A percentile compares a stretch with the other conserved stretches of the same genome.
Evolutionary conservation across 2,888 invertebrate species (phyloP).

Genomic region (Plemyria rubiginata): DNA sequence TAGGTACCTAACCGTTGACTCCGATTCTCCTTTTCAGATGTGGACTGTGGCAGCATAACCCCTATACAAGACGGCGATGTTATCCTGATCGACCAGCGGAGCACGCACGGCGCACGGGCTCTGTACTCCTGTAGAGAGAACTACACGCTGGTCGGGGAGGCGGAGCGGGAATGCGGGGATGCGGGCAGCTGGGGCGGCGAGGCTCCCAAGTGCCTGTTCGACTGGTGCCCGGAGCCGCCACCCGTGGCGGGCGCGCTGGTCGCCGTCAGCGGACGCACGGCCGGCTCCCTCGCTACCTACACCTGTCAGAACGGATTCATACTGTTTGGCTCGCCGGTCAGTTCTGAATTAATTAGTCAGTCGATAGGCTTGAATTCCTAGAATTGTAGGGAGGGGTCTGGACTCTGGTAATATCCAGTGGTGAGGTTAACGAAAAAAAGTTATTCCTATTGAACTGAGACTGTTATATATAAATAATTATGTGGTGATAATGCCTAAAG

Average conservation of each 20-base stretch:
- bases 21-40: conserved; percentile 83
- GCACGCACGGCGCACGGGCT: conserved; percentile 91
- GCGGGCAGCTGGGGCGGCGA: conserved; percentile 91
- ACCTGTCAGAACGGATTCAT: conserved; percentile 93
- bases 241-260: conserved; percentile 91
- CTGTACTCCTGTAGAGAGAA: conserved; percentile 92
- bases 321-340: conserved; percentile 91
- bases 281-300: conserved; percentile 92
- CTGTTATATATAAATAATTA: too few relatives aligned
- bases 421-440: too few relatives aligned
- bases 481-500: too few relatives aligned
- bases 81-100: conserved; percentile 87
- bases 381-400: too few relatives aligned
- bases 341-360: too few relatives aligned
- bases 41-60: conserved; percentile 90
- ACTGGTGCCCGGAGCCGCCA: conserved; percentile 95
- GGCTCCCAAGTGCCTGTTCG: conserved; percentile 92
- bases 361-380: too few relatives aligned
- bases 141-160: conserved; percentile 92
- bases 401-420: too few relatives aligned
- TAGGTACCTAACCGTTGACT: not conserved
- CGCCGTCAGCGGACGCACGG: conserved; percentile 88
- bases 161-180: conserved; percentile 89
- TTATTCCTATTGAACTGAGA: too few relatives aligned
- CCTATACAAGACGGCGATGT: conserved; percentile 90